A percentile compares a stretch with the other conserved stretches of the same genome.
Conservation (phyloP, 1,140 invertebrate genomes). For the Heliconius hermathena region DNA sequence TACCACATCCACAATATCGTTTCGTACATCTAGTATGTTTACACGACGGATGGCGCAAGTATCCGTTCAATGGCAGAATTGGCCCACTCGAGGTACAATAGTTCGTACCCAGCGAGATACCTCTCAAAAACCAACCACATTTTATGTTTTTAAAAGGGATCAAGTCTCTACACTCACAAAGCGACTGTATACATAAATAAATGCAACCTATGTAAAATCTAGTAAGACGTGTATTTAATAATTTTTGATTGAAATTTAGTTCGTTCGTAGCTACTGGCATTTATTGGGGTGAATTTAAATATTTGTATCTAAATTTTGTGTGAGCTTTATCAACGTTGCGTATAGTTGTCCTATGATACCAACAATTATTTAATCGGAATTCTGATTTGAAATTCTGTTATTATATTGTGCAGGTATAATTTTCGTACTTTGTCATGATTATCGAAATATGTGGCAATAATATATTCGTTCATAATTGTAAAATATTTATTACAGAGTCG, state of each 20-base stretch:
- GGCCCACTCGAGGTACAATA: slow-evolving; percentile 71
- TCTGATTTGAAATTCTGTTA: too few relatives aligned
- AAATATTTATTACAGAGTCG: too few relatives aligned
- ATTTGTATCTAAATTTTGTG: too few relatives aligned
- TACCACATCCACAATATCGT: slow-evolving; percentile 49
- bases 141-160: slow-evolving; percentile 45
- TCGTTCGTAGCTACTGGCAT: too few relatives aligned
- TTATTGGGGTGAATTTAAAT: too few relatives aligned
- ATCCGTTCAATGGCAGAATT: slow-evolving; percentile 70
- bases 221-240: not conserved
- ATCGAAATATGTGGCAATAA: too few relatives aligned
- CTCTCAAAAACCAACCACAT: slow-evolving; percentile 56
- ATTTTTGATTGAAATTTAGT: not conserved
- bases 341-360: too few relatives aligned
- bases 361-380: too few relatives aligned
- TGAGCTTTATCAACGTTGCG: too few relatives aligned
- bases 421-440: too few relatives aligned
- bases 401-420: too few relatives aligned
- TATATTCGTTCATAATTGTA: too few relatives aligned
- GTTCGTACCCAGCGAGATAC: slow-evolving; percentile 55
- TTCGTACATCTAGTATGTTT: slow-evolving; percentile 56
- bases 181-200: not conserved
- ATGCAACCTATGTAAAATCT: not conserved
- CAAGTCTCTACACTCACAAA: not conserved
- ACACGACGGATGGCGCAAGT: slow-evolving; percentile 68